Evolutionary conservation across 2,113 vertebrate genomes (phyloP), one percentile per base, ranked within the genome.

Genomic region (Eretmochelys imbricata): DNA sequence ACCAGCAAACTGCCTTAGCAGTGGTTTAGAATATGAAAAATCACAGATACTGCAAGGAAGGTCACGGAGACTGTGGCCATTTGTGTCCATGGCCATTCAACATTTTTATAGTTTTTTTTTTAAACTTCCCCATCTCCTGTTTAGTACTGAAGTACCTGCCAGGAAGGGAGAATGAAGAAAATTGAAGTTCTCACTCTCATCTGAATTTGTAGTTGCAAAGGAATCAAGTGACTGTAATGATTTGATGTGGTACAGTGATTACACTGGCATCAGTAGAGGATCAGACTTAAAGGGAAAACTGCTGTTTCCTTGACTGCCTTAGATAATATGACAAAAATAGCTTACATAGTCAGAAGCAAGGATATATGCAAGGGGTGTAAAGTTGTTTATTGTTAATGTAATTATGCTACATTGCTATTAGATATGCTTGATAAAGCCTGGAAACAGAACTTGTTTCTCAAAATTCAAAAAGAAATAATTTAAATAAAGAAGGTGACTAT

Each of bases 1-100:
- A 12, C 38, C 19, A 75, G n/a, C 20, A 75, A 42, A 20, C 83
- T 87, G 83, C 9, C 89, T 90, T n/a, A 85, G 42, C n/a, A 90
- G 50, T 0, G 0, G 5, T 3, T 3, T 24, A 72, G 22, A 79
- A 12, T 2, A 5, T 53, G 25, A 0, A 1, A 48, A 42, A 9
- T 69, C 57, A 57, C 80, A 85, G 54, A 88, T n/a, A 38, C 19
- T 19, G n/a, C n/a, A 0, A 87, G 8, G 4, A 89, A 89, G 27
- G 65, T 94, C 12, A 53, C 78, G 20, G 3, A 81, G 14, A 27
- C 25, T 94, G 24, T 57, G 38, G 27, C 46, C 24, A 69, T 3
- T 87, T 88, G 54, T 84, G 24, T 90, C 79, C 24, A 50, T 20
- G 59, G 4, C 81, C 69, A 75, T 46, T 80, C 81, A 91, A 84